phyloP scores from a whole-genome alignment of 2,797 vertebrate genomes.

The Rhabdophis nuchalis region DNA sequence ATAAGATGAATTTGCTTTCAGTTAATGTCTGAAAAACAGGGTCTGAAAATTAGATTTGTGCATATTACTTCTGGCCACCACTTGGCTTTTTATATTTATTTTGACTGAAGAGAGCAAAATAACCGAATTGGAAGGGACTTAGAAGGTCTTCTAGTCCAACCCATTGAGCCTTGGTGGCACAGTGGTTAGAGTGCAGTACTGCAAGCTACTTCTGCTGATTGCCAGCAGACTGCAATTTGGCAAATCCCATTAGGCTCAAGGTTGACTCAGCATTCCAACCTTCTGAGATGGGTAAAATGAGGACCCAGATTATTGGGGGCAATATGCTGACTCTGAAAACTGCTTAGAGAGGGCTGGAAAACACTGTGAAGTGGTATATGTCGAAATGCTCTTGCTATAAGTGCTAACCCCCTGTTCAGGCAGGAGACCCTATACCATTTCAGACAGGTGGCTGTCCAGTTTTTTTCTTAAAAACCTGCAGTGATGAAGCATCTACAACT shows the following conservation, averaged over 20 bases:
- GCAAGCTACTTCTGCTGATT: too few species aligned
- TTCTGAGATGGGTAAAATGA: too few species aligned
- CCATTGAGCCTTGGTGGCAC: too few species aligned
- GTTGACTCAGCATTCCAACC: too few species aligned
- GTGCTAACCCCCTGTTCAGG: not conserved
- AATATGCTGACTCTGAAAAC: too few species aligned
- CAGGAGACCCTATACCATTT: not conserved
- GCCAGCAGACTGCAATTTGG: too few species aligned
- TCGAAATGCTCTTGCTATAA: too few species aligned
- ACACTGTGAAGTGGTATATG: too few species aligned
- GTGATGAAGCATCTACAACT: not conserved
- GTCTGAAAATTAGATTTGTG: not conserved
- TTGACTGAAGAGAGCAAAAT: not conserved
- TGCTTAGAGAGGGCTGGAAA: too few species aligned
- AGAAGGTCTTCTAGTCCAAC: not conserved
- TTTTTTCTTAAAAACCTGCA: not conserved
- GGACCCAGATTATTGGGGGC: too few species aligned
- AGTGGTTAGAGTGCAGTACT: too few species aligned
- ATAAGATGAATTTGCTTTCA: not conserved
- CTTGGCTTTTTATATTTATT: not conserved
- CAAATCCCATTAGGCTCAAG: too few species aligned
- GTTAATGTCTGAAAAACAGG: constrained; percentile 15
- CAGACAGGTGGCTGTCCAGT: not conserved
- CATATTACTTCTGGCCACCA: not conserved
- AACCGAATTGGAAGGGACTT: not conserved